Evolutionary conservation across 2,888 invertebrate genomes (phyloP).

Genomic region (Allophyes oxyacanthae): DNA sequence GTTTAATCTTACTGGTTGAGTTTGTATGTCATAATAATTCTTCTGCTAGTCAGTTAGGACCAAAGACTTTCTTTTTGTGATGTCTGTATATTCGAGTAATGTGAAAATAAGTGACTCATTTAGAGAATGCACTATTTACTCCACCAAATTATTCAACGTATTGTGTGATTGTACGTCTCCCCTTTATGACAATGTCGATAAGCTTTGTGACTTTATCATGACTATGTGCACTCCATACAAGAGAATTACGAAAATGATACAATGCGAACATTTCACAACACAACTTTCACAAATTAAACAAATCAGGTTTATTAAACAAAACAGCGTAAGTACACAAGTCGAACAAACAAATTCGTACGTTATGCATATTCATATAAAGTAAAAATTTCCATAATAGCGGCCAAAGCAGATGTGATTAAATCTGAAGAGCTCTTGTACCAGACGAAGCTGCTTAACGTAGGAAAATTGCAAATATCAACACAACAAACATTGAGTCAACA

Average conservation of each 20-base stretch:
- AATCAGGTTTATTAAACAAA: slow-evolving; percentile 38
- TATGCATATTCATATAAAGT: slow-evolving; percentile 39
- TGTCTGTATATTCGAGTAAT: no score
- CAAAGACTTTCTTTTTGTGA: no score
- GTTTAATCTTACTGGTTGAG: no score
- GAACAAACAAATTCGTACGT: slow-evolving; percentile 35
- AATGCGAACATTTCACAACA: slow-evolving; percentile 30
- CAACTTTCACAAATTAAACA: slow-evolving; percentile 41
- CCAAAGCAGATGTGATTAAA: slow-evolving; percentile 55
- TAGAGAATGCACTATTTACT: not conserved
- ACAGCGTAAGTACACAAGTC: slow-evolving; percentile 21
- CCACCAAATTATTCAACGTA: slow-evolving; percentile 28
- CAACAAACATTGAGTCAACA: slow-evolving; percentile 61
- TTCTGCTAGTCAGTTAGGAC: no score
- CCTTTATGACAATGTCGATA: slow-evolving; percentile 38
- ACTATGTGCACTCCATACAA: slow-evolving; percentile 29
- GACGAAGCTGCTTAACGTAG: slow-evolving; percentile 54
- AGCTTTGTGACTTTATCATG: slow-evolving; percentile 39
- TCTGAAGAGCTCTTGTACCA: slow-evolving; percentile 53
- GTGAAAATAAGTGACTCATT: no score
- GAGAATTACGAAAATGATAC: slow-evolving; percentile 39
- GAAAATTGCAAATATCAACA: slow-evolving; percentile 67
- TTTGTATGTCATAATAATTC: no score
- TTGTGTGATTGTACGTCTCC: slow-evolving; percentile 6
- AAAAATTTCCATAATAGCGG: slow-evolving; percentile 41